These are phyloP conservation scores for Drosophila cognata DNA, from an alignment of 2,888 invertebrate genomes.

Conservation along the genomic window DNA sequence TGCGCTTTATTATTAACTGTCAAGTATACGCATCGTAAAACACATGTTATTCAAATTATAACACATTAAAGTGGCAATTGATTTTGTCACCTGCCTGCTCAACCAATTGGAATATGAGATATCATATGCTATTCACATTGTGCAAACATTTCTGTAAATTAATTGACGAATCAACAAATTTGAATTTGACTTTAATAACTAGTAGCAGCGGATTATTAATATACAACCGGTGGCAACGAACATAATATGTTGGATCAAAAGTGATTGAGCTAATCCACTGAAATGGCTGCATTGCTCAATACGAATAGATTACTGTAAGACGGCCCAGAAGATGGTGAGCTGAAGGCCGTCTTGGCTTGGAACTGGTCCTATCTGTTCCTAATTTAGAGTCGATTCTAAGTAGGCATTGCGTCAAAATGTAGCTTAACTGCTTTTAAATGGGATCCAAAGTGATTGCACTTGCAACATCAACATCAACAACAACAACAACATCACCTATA, in stretches of 20 bases:
- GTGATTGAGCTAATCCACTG: conserved; percentile 36
- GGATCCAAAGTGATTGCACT: conserved; percentile 33
- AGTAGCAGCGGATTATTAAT: conserved; percentile 51
- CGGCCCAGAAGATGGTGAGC: conserved; percentile 24
- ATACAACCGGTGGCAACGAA: conserved; percentile 29
- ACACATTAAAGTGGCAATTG: conserved; percentile 12
- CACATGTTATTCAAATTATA: conserved; percentile 14
- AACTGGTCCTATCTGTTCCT: conserved; percentile 42
- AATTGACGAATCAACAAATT: conserved; percentile 53
- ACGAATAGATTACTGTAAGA: conserved; percentile 12
- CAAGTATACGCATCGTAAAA: conserved; percentile 17
- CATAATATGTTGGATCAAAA: conserved; percentile 2
- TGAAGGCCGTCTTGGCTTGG: conserved; percentile 34
- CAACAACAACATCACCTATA: conserved; percentile 14
- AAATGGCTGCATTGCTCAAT: conserved; percentile 43
- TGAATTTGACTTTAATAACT: conserved; percentile 56
- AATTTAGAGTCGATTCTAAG: conserved; percentile 47
- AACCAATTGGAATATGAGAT: conserved; percentile 23
- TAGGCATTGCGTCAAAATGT: conserved; percentile 27
- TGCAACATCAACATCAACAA: conserved; percentile 35
- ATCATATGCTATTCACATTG: conserved; percentile 37
- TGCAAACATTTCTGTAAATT: conserved; percentile 34
- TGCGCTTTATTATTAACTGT: background rate
- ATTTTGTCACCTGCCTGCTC: conserved; percentile 8
- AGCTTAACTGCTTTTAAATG: conserved; percentile 39